phyloP scores from a whole-genome alignment of 2,113 vertebrate genomes.

The Mastomys coucha region DNA sequence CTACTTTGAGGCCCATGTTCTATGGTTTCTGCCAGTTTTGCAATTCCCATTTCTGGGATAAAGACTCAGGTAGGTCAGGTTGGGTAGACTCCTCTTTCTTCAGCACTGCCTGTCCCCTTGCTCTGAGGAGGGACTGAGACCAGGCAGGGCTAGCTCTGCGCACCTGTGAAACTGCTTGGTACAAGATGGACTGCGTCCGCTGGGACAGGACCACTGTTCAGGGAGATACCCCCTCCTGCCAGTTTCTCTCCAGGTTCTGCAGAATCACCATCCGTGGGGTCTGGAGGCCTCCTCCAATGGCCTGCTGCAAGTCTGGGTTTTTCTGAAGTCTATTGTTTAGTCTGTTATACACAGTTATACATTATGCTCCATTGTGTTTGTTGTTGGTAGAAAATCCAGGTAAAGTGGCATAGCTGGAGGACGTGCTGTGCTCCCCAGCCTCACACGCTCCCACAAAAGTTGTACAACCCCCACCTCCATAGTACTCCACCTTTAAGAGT shows the following conservation, averaged over 20 bases:
- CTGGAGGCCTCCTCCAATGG: neutral
- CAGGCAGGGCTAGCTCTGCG: neutral
- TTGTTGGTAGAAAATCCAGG: neutral
- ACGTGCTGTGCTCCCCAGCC: neutral
- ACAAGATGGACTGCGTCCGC: neutral
- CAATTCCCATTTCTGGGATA: constrained; percentile 72
- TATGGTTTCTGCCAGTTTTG: constrained; percentile 76
- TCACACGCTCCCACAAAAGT: neutral
- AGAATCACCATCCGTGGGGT: neutral
- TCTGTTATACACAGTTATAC: neutral
- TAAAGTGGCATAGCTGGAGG: neutral
- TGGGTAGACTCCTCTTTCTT: constrained; percentile 58
- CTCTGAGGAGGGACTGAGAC: constrained; percentile 11
- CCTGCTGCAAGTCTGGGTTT: neutral
- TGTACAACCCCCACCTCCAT: neutral
- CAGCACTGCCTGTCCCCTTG: constrained; percentile 28
- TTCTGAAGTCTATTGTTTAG: constrained; percentile 60
- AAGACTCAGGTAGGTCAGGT: constrained; percentile 73
- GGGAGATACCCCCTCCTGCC: neutral
- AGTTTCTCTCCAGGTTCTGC: neutral
- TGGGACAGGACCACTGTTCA: neutral
- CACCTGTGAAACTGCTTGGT: neutral
- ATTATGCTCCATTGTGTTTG: fast-evolving
- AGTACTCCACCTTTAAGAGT: neutral
- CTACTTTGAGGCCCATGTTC: constrained; percentile 60